Conservation (phyloP, 1,140 invertebrate genomes). For the Drosophila kohkoa region DNA sequence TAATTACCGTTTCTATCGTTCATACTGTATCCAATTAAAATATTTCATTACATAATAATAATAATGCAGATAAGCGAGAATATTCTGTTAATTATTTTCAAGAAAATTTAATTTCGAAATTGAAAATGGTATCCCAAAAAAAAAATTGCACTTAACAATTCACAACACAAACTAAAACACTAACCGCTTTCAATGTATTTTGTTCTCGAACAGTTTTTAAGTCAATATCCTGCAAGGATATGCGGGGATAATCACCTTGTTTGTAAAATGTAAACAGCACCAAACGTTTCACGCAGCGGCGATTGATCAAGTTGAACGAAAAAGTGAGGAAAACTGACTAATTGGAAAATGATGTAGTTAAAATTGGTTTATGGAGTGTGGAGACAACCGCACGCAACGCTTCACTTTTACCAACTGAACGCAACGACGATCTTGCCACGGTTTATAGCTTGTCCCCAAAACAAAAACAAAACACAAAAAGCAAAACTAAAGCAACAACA, state of each 20-base stretch:
- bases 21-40: too few relatives aligned
- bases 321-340: conserved; percentile 2
- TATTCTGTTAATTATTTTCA: too few relatives aligned
- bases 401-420: conserved; percentile 84
- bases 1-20: too few relatives aligned
- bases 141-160: conserved; percentile 12
- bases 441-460: conserved; percentile 82
- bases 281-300: conserved; percentile 19
- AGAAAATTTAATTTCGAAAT: too few relatives aligned
- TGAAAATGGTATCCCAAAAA: background rate
- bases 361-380: conserved; percentile 36
- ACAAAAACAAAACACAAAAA: conserved; percentile 52
- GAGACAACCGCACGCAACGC: conserved; percentile 80
- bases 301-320: conserved; percentile 10
- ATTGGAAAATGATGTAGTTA: conserved; percentile 39
- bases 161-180: conserved; percentile 19
- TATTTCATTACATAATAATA: too few relatives aligned
- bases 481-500: conserved; percentile 44
- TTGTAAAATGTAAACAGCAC: conserved; percentile 2
- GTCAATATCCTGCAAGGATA: conserved; percentile 29
- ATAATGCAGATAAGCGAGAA: too few relatives aligned
- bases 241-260: conserved; percentile 45
- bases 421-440: conserved; percentile 80
- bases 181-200: conserved; percentile 5
- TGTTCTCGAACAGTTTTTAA: conserved; percentile 3